These are phyloP conservation scores for Spodoptera littoralis DNA, from an alignment of 2,888 invertebrate species.

Conservation along the genomic window DNA sequence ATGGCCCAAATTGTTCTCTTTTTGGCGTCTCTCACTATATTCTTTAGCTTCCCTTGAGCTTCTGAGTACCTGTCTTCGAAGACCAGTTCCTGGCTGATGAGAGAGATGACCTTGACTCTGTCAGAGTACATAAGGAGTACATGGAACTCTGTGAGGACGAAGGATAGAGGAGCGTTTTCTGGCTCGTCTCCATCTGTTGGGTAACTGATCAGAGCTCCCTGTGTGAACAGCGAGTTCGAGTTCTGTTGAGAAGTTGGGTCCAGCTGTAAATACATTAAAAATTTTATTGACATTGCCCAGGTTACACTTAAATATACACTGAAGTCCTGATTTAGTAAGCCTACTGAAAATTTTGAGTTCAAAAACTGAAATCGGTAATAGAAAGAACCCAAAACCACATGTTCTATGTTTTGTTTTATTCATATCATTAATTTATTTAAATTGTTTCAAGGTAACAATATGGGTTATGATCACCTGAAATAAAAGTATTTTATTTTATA, in stretches of 20 bases:
- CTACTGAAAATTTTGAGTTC: no score
- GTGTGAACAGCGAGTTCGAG: constrained; percentile 83
- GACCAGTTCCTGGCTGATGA: constrained; percentile 95
- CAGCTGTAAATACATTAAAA: constrained; percentile 73
- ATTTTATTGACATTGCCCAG: not conserved
- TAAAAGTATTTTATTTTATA: no score
- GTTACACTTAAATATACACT: no score
- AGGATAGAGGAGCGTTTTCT: constrained; percentile 90
- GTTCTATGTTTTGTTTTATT: no score
- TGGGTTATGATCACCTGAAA: no score
- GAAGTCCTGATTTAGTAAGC: no score
- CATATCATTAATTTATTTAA: no score
- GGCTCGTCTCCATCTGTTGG: constrained; percentile 77
- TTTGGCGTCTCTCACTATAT: constrained; percentile 93
- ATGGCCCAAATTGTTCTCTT: constrained; percentile 95
- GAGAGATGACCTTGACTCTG: constrained; percentile 94
- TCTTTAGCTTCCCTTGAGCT: constrained; percentile 93
- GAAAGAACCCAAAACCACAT: no score
- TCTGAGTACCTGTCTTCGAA: constrained; percentile 95
- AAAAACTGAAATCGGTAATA: no score
- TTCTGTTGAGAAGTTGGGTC: constrained; percentile 85
- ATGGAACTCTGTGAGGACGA: constrained; percentile 97
- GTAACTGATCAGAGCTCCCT: constrained; percentile 80
- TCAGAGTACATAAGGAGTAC: constrained; percentile 94
- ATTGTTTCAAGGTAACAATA: no score